A percentile compares a stretch with the other conserved stretches of the same genome.
phyloP scores from a whole-genome alignment of 2,888 invertebrate genomes.

The Melieria picta region DNA sequence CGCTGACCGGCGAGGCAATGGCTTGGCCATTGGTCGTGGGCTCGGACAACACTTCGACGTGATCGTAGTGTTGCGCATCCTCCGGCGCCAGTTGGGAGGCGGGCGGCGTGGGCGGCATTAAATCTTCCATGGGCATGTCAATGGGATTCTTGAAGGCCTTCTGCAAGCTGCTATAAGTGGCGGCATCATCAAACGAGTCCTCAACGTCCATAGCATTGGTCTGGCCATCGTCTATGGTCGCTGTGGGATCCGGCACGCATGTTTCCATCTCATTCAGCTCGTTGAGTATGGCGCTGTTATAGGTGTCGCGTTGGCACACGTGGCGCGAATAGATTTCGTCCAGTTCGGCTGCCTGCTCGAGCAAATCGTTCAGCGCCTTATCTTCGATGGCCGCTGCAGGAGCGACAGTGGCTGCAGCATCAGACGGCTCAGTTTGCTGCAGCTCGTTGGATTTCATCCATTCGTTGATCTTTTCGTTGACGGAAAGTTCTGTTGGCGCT shows the following conservation, averaged over 20 bases:
- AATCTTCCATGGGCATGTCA: conserved; percentile 73
- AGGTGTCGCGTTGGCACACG: conserved; percentile 71
- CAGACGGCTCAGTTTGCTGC: conserved; percentile 41
- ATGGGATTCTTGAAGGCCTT: conserved; percentile 87
- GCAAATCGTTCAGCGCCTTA: conserved; percentile 75
- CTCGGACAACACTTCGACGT: conserved; percentile 63
- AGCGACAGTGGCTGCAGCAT: conserved; percentile 16
- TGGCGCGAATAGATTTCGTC: conserved; percentile 84
- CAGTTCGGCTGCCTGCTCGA: conserved; percentile 81
- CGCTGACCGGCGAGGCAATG: conserved; percentile 44
- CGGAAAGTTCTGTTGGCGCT: conserved; percentile 47
- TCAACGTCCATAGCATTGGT: conserved; percentile 68
- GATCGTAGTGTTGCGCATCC: conserved; percentile 66
- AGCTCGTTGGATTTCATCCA: conserved; percentile 65
- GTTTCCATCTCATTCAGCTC: conserved; percentile 57
- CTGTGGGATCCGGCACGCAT: conserved; percentile 49
- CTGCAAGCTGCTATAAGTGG: conserved; percentile 85
- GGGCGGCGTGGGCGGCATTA: conserved; percentile 66
- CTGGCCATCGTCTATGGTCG: conserved; percentile 27
- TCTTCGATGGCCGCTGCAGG: conserved; percentile 65
- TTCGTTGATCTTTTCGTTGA: conserved; percentile 63
- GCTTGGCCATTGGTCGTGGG: conserved; percentile 37
- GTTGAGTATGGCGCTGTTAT: conserved; percentile 58
- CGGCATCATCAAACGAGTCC: conserved; percentile 78
- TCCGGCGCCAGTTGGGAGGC: conserved; percentile 60